Conservation (phyloP, 2,797 vertebrate genomes). For the Lateolabrax maculatus region DNA sequence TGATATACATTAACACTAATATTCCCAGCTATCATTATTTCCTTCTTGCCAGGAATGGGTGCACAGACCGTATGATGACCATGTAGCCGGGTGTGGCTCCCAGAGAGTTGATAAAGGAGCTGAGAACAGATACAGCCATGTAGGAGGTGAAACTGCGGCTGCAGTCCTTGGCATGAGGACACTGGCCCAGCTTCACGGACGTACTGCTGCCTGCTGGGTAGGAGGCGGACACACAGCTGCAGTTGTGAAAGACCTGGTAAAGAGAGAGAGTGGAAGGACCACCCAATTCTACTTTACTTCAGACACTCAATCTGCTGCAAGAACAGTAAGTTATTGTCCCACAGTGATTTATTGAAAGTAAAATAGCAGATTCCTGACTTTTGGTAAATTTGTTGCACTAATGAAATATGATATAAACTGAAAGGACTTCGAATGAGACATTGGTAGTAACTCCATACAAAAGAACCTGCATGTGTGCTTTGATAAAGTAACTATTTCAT, state of each 20-base stretch:
- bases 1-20: background rate
- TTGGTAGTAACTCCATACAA: background rate
- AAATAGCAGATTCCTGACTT: background rate
- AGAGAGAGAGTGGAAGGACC: slow-evolving; percentile 7
- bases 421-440: background rate
- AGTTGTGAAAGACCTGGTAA: slow-evolving; percentile 92
- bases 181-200: slow-evolving; percentile 90
- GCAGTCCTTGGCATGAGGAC: slow-evolving; percentile 85
- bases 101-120: slow-evolving; percentile 91
- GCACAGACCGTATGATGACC: slow-evolving; percentile 92
- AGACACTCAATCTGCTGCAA: background rate
- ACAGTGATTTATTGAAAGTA: background rate
- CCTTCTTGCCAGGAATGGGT: background rate
- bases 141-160: slow-evolving; percentile 89
- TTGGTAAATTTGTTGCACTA: background rate
- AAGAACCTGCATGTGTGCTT: background rate
- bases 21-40: background rate
- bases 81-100: slow-evolving; percentile 94
- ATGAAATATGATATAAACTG: background rate
- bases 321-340: background rate
- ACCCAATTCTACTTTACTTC: background rate
- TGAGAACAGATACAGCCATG: slow-evolving; percentile 88
- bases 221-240: slow-evolving; percentile 88
- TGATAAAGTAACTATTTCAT: too few relatives aligned
- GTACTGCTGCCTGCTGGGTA: slow-evolving; percentile 83